Conservation (phyloP, 2,888 invertebrate species). For the Seladonia tumulorum region DNA sequence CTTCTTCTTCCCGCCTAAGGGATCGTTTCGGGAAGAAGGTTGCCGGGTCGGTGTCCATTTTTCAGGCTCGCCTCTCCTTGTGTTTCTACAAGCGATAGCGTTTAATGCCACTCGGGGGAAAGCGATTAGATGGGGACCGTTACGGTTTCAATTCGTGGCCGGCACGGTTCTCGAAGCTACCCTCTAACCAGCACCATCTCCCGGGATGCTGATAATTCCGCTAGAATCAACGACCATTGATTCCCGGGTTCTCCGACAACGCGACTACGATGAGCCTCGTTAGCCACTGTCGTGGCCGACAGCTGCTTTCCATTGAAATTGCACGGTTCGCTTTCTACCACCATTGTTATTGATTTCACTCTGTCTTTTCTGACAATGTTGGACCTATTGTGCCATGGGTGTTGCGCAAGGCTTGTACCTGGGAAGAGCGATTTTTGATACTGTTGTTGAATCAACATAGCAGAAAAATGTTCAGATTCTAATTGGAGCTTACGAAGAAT, state of each 20-base stretch:
- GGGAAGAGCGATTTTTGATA: too few relatives aligned
- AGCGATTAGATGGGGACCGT: conserved; percentile 53
- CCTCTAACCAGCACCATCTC: conserved; percentile 24
- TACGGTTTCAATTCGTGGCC: neutral
- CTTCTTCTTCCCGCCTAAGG: neutral
- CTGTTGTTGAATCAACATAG: too few relatives aligned
- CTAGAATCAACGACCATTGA: conserved; percentile 59
- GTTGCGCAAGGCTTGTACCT: neutral
- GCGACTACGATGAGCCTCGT: conserved; percentile 44
- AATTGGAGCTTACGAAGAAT: neutral
- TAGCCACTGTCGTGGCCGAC: conserved; percentile 30
- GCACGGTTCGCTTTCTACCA: neutral
- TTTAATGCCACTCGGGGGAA: conserved; percentile 46
- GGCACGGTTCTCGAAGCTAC: conserved; percentile 3
- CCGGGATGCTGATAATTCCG: conserved; percentile 58
- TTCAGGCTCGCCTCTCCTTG: conserved; percentile 10
- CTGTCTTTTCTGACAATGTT: neutral
- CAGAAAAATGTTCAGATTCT: neutral
- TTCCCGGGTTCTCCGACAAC: conserved; percentile 43
- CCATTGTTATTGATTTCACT: neutral
- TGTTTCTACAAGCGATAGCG: conserved; percentile 42
- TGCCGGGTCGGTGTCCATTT: conserved; percentile 17
- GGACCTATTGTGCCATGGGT: neutral
- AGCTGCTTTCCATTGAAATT: conserved; percentile 32
- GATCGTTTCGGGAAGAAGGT: conserved; percentile 16